Conservation (phyloP, 2,797 vertebrate genomes). For the Takifugu ocellatus region DNA sequence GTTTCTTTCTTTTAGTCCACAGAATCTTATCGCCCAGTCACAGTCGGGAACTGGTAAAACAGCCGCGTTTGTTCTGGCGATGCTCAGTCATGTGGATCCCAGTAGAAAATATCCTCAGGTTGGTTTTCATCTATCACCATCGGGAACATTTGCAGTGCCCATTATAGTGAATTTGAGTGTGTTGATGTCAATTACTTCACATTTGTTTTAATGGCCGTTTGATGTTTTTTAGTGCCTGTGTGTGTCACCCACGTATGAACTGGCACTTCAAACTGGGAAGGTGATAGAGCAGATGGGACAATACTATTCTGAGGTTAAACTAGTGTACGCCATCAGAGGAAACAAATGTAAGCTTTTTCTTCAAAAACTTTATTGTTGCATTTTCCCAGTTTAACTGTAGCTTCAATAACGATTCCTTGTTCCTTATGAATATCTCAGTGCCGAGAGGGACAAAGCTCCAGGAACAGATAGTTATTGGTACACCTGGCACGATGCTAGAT, state of each 20-base stretch:
- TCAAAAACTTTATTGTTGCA: background rate
- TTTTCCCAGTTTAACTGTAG: background rate
- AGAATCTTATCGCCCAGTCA: slow-evolving; percentile 97
- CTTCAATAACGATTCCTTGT: slow-evolving; percentile 7
- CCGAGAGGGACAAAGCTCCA: slow-evolving; percentile 87
- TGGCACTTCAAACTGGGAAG: slow-evolving; percentile 95
- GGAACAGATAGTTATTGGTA: slow-evolving; percentile 96
- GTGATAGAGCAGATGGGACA: slow-evolving; percentile 98
- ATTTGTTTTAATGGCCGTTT: too few relatives aligned
- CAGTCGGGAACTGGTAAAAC: slow-evolving; percentile 98
- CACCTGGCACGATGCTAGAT: slow-evolving; percentile 93
- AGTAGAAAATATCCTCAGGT: slow-evolving; percentile 91
- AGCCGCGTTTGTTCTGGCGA: slow-evolving; percentile 95
- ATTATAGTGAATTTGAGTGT: too few relatives aligned
- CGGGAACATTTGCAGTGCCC: too few relatives aligned
- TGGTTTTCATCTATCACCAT: slow-evolving; percentile 8
- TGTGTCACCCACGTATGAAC: slow-evolving; percentile 94
- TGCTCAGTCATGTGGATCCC: slow-evolving; percentile 94
- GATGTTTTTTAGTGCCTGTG: slow-evolving; percentile 84
- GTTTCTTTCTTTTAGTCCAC: slow-evolving; percentile 77
- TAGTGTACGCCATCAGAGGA: slow-evolving; percentile 93
- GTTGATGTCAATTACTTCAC: background rate
- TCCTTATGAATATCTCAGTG: slow-evolving; percentile 71
- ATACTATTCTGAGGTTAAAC: slow-evolving; percentile 87
- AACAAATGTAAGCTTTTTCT: slow-evolving; percentile 85